Conservation (phyloP, 2,113 vertebrate genomes). For the Paedocypris sp. region DNA sequence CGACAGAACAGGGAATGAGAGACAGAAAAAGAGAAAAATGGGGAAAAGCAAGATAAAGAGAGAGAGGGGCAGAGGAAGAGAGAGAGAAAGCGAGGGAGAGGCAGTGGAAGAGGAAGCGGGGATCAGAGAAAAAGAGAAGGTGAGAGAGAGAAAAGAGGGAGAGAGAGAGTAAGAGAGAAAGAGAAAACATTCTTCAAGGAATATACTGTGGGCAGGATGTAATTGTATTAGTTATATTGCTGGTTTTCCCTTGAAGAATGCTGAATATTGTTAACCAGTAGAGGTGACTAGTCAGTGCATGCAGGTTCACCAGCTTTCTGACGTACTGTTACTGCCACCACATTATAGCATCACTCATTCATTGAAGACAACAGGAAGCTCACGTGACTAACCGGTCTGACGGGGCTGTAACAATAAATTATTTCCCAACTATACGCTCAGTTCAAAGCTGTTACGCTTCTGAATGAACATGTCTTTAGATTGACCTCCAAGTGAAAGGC, state of each 20-base stretch:
- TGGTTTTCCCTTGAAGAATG: slow-evolving; percentile 69
- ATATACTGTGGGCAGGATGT: slow-evolving; percentile 47
- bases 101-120: too few species aligned
- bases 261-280: slow-evolving; percentile 49
- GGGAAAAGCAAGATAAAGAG: too few species aligned
- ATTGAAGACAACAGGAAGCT: slow-evolving; percentile 42
- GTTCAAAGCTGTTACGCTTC: not conserved
- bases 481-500: not conserved
- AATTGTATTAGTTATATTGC: slow-evolving; percentile 43
- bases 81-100: too few species aligned
- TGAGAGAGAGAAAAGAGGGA: slow-evolving; percentile 17
- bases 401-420: too few species aligned
- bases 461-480: not conserved
- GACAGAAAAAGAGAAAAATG: too few species aligned
- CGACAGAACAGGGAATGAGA: too few species aligned
- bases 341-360: slow-evolving; percentile 59
- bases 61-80: too few species aligned
- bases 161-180: too few species aligned
- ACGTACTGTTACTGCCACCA: slow-evolving; percentile 59
- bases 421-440: too few species aligned
- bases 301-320: slow-evolving; percentile 47
- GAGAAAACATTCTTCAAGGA: slow-evolving; percentile 69
- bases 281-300: slow-evolving; percentile 64
- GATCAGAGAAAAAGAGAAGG: too few species aligned
- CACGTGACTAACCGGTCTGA: not conserved